Evolutionary conservation across 2,888 invertebrate genomes (phyloP).

Genomic region (Diaphora mendica): DNA sequence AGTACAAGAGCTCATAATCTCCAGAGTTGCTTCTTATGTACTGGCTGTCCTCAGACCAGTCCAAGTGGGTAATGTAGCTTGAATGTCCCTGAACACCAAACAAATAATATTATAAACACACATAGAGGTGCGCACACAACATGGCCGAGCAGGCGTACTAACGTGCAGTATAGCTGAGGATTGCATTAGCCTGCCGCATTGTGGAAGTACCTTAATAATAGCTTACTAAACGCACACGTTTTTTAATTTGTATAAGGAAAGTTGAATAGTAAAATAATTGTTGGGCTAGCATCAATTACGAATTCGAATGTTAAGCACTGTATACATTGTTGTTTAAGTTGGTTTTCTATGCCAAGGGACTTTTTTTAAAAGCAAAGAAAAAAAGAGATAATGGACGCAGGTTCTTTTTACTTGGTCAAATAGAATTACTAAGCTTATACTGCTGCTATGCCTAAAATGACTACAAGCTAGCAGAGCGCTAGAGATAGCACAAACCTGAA

Average conservation of each 20-base stretch:
- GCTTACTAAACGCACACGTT: background rate
- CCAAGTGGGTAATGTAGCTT: constrained; percentile 94
- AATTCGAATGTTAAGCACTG: background rate
- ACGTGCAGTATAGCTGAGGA: background rate
- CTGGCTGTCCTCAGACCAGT: constrained; percentile 95
- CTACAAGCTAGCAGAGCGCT: background rate
- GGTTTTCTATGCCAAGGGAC: background rate
- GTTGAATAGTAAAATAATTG: background rate
- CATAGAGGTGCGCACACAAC: background rate
- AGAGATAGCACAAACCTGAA: background rate
- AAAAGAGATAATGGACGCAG: background rate
- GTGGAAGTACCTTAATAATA: constrained; percentile 1
- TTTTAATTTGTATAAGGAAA: background rate
- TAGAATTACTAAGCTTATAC: background rate
- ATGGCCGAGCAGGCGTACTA: background rate
- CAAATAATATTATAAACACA: background rate
- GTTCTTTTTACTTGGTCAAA: background rate
- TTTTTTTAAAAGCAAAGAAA: background rate
- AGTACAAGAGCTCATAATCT: constrained; percentile 95
- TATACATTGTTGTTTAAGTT: background rate
- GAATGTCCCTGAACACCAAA: constrained; percentile 93
- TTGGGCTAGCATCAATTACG: background rate
- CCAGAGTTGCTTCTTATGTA: constrained; percentile 95
- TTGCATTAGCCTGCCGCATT: background rate
- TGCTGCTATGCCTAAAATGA: background rate